A percentile compares a stretch with the other conserved stretches of the same genome.
Evolutionary conservation across 2,888 invertebrate genomes (phyloP).

Genomic region (Bellardia bayeri): DNA sequence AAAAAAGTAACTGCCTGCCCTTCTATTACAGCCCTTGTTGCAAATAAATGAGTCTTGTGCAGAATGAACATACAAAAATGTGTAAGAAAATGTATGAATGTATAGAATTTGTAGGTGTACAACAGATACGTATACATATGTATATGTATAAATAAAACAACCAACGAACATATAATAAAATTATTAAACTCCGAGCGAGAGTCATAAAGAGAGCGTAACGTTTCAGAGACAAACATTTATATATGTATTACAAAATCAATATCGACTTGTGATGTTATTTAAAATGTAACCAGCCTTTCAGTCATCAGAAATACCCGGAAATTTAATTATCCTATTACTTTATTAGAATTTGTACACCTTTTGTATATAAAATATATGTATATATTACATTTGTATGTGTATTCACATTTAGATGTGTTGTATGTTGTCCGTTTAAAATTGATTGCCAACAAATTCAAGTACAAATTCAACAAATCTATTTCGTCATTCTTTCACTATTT

Average conservation of each 20-base stretch:
- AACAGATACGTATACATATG: no score
- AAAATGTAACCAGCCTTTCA: slow-evolving; percentile 14
- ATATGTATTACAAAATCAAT: slow-evolving; percentile 39
- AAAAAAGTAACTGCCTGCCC: neutral
- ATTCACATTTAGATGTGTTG: no score
- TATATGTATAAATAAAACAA: no score
- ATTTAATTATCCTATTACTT: slow-evolving; percentile 18
- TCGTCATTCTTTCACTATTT: slow-evolving; percentile 11
- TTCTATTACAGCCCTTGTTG: slow-evolving; percentile 30
- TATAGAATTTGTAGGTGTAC: neutral
- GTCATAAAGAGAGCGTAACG: neutral
- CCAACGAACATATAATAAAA: neutral
- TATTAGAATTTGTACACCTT: slow-evolving; percentile 3
- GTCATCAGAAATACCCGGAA: neutral
- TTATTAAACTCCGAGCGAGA: neutral
- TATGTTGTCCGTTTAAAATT: slow-evolving; percentile 39
- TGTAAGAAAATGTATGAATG: neutral
- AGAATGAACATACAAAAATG: neutral
- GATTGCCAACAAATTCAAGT: slow-evolving; percentile 41
- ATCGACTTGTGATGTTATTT: slow-evolving; percentile 4
- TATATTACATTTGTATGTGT: no score
- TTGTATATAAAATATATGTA: neutral
- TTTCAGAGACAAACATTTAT: neutral
- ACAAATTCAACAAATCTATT: slow-evolving; percentile 54
- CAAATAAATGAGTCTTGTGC: slow-evolving; percentile 46